Evolutionary conservation across 1,140 invertebrate species (phyloP).

Genomic region (Apolygus lucorum): DNA sequence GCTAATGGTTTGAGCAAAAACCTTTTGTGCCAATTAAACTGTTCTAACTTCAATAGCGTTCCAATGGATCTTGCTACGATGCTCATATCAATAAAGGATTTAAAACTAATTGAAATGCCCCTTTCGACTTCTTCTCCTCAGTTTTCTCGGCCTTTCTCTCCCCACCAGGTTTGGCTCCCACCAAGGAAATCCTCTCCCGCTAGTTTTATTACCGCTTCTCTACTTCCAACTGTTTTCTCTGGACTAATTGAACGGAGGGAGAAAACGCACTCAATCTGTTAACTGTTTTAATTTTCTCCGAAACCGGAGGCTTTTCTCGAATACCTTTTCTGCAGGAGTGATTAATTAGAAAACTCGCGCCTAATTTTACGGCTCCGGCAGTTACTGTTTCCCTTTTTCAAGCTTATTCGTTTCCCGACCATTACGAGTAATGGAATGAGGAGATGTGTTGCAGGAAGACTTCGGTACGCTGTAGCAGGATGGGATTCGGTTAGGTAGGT

Average conservation of each 20-base stretch:
- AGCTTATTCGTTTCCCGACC: too few species aligned
- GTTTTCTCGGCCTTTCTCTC: neutral
- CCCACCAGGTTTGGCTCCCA: too few species aligned
- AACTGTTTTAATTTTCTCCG: constrained; percentile 23
- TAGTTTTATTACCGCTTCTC: neutral
- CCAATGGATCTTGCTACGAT: too few species aligned
- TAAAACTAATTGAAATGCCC: constrained; percentile 18
- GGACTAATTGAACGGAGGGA: constrained; percentile 2
- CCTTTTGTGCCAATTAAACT: too few species aligned
- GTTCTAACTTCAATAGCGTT: too few species aligned
- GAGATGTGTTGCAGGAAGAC: too few species aligned
- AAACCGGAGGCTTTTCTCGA: constrained; percentile 4
- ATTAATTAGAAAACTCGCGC: constrained; percentile 14
- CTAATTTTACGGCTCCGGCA: too few species aligned
- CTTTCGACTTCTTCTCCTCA: constrained; percentile 3
- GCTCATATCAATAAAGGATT: neutral
- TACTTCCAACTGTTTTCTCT: neutral
- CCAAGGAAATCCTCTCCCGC: neutral
- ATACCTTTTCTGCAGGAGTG: constrained; percentile 16
- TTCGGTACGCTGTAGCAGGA: too few species aligned
- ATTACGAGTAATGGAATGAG: too few species aligned
- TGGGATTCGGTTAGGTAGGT: too few species aligned
- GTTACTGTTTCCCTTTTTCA: too few species aligned
- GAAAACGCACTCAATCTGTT: constrained; percentile 20
- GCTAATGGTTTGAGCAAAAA: too few species aligned